phyloP scores from a whole-genome alignment of 2,797 vertebrate species.

The Clarias platycephalus region DNA sequence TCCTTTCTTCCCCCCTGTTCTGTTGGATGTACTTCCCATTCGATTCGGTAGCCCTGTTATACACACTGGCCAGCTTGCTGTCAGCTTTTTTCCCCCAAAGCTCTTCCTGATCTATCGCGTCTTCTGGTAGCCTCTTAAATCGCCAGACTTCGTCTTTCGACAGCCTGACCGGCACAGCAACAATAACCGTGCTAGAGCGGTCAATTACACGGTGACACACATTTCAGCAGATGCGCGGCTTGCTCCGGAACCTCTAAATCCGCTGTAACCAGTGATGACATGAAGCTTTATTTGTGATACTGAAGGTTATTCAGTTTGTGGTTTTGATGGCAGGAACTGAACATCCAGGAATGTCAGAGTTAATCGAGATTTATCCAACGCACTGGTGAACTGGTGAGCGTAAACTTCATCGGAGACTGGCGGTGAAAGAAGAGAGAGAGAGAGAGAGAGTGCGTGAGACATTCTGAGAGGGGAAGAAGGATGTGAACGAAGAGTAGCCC shows the following conservation, averaged over 20 bases:
- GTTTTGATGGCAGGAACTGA: not conserved
- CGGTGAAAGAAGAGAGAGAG: not conserved
- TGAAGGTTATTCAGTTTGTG: slow-evolving; percentile 23
- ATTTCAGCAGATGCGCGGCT: not conserved
- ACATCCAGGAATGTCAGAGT: slow-evolving; percentile 19
- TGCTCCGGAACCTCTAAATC: not conserved
- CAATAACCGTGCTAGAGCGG: not conserved
- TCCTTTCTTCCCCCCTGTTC: not conserved
- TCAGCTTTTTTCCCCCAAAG: not conserved
- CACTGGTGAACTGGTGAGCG: not conserved
- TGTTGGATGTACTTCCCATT: not conserved
- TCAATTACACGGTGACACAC: slow-evolving; percentile 3
- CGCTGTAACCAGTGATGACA: not conserved
- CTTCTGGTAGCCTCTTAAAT: not conserved
- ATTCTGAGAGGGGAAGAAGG: not conserved
- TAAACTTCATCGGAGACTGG: not conserved
- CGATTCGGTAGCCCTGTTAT: not conserved
- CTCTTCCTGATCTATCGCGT: not conserved
- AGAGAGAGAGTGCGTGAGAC: not conserved
- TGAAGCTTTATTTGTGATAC: not conserved
- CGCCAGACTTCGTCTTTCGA: not conserved
- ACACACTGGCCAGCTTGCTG: not conserved
- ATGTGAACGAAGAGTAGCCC: not conserved
- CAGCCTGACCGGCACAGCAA: not conserved
- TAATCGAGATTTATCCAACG: slow-evolving; percentile 20